These are phyloP conservation scores for Hippocampus zosterae DNA, from an alignment of 2,113 vertebrate species.

Conservation along the genomic window DNA sequence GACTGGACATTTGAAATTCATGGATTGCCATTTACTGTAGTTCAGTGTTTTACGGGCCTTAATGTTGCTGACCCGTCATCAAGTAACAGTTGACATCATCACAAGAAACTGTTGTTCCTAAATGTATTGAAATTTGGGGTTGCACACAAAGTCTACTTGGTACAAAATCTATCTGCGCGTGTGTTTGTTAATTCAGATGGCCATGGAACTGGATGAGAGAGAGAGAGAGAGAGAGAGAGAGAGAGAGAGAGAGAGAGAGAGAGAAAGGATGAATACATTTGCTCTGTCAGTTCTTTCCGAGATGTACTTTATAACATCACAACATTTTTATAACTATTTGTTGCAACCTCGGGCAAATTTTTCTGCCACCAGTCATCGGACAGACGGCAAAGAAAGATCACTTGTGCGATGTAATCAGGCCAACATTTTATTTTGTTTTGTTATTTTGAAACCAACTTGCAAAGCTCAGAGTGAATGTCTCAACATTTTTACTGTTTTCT, in stretches of 20 bases:
- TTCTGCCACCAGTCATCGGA: constrained; percentile 5
- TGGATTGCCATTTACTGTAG: not conserved
- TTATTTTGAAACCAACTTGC: constrained; percentile 4
- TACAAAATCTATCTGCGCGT: not conserved
- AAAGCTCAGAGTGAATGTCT: constrained; percentile 20
- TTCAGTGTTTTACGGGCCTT: not conserved
- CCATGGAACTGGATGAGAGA: not conserved
- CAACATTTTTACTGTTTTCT: constrained; percentile 12
- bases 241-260: not conserved
- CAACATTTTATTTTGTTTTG: constrained; percentile 6
- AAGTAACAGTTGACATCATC: not conserved
- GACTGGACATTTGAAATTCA: not conserved
- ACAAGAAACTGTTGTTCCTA: not conserved
- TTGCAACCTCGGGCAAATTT: constrained; percentile 18
- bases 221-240: not conserved
- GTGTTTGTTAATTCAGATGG: not conserved
- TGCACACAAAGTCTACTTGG: not conserved
- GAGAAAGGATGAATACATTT: not conserved
- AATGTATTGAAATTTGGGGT: not conserved
- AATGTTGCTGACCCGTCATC: not conserved
- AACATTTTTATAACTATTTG: constrained; percentile 16
- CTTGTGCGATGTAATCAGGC: constrained; percentile 4
- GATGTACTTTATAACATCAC: constrained; percentile 11
- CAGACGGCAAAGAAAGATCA: constrained; percentile 25
- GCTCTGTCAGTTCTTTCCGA: not conserved